Evolutionary conservation across 2,888 invertebrate species (phyloP).

Genomic region (Pyrrhia umbra): DNA sequence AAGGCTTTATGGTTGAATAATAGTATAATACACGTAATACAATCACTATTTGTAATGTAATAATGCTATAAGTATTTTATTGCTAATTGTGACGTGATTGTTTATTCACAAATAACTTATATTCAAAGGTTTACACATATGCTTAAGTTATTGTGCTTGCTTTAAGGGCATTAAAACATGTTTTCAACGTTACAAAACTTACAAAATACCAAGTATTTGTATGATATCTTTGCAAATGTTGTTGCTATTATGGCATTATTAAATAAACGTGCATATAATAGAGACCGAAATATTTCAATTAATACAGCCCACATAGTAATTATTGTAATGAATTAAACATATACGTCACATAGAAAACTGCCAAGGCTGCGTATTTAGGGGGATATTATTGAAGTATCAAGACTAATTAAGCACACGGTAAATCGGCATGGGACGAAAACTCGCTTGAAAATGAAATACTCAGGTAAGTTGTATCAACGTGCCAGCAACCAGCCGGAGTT

Average conservation of each 20-base stretch:
- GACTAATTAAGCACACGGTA: constrained; percentile 14
- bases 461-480: constrained; percentile 12
- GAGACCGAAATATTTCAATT: constrained; percentile 56
- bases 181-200: constrained; percentile 59
- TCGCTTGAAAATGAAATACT: constrained; percentile 15
- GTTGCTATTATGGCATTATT: constrained; percentile 71
- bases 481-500: constrained; percentile 36
- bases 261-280: constrained; percentile 66
- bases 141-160: constrained; percentile 33
- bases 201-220: constrained; percentile 64
- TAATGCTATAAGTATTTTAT: constrained; percentile 35
- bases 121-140: constrained; percentile 39
- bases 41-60: constrained; percentile 56
- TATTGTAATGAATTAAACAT: constrained; percentile 32
- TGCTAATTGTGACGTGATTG: constrained; percentile 37
- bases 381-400: constrained; percentile 30
- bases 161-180: constrained; percentile 52
- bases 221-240: constrained; percentile 63
- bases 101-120: constrained; percentile 44
- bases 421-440: constrained; percentile 14
- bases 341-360: constrained; percentile 32
- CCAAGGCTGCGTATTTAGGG: constrained; percentile 31
- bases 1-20: constrained; percentile 53
- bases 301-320: constrained; percentile 19
- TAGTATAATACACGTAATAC: constrained; percentile 49